Evolutionary conservation across 2,888 invertebrate species (phyloP), one percentile per base, ranked within the genome.

Genomic region (Isotomurus palustris): DNA sequence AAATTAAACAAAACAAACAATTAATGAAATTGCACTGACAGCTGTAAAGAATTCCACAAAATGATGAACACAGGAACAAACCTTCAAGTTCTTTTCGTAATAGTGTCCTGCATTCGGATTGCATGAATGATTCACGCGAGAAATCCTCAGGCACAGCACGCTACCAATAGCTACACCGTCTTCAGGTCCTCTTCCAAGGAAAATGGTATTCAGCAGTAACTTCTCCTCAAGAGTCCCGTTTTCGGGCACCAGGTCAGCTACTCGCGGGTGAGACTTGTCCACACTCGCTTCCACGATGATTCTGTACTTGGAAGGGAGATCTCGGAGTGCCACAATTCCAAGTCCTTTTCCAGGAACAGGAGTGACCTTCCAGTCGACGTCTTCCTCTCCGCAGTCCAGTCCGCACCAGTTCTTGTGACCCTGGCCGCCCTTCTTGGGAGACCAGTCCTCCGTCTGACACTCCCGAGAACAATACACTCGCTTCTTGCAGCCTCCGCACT

Each of bases 341-440:
- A 58, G 19, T 1, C 53, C 57, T 32, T 53, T 58, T 28, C 57
- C 57, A 24, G 47, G 35, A 1, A 47, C 40, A 2, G 36, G 48
- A 14, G 29, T 3, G 1, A 58, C 32, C 32, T 58, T 29, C 52
- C 52, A 58, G 21, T 58, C 57, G 6, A 58, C 10, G 17, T 48
- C 57, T 43, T 58, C 57, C 32, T 58, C 57, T 2, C 57, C 53
- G 19, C 53, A 53, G 17, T 22, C 19, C 5, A 58, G 48, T n/a
- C 28, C 14, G 21, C 57, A 58, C 57, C 52, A 58, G 22, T 48
- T 58, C n/a, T 58, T 58, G 43, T 58, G 57, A 14, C 57, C 57
- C 21, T 58, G 57, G 19, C 57, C 57, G 8, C 49, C 49, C 6
- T 8, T n/a, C 12, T 38, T 48, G 6, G 10, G 10, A 24, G 45